Base-by-base conservation (phyloP, 2,888 invertebrate species). In the Capitulum mitella region DNA sequence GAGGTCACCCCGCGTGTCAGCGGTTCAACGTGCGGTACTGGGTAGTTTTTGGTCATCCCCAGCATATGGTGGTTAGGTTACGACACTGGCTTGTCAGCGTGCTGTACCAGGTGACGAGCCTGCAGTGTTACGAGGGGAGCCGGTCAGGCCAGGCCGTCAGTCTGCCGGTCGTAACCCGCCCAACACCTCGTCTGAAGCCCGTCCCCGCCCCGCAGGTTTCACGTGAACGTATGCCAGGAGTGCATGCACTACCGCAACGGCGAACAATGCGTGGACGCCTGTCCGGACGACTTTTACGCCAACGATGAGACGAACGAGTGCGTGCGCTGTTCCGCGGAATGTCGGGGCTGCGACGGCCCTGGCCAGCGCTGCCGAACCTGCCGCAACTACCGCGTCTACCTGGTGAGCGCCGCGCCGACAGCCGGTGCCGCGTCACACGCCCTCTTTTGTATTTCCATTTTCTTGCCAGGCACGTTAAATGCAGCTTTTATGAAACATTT, bases 181-280 rank as follows among this genome's bases (percentile, higher is more conserved):
- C 16, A 22, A 51, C 51, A 16, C 51, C 51, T 14, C 29, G 32
- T 32, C 61, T 32, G 6, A 29, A 12, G 61, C 61, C 22, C 32
- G 61, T 16, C 3, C n/a, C 40, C 10, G 74, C 14, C n/a, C 19
- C 3, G 3, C 46, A 76, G 76, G 46, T 82, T 82, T 80, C 82
- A 82, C 79, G 80, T 80, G 51, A 82, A 80, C 48, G 92, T 94
- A 10, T 98, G 97, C 85, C 91, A 92, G 83, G 92, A 93, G 82
- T 98, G 98, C 85, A 90, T 91, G 43, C 92, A 92, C 79, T 97
- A 92, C 85, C 93, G 93, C 83, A 90, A 92, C 80, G 93, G 93
- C 0, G 94, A 94, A 84, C 94, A 95, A 84, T 97, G 96, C 84
- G 95, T 94, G 84, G 93, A 95, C 81, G 92, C 93, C 84, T 97